Evolutionary conservation across 1,140 invertebrate species (phyloP).

Genomic region (Mylabris phalerata): DNA sequence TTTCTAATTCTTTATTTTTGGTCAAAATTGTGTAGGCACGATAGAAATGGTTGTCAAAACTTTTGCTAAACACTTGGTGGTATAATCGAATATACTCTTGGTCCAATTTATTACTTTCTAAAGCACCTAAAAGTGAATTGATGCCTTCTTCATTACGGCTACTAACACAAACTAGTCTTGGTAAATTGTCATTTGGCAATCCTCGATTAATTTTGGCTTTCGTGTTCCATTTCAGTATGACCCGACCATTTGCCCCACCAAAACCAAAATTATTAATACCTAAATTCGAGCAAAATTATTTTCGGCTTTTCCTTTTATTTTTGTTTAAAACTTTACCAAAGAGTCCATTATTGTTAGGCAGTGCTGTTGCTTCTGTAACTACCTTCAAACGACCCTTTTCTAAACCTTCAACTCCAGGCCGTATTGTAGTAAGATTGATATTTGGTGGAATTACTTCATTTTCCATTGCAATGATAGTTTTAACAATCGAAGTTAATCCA

Average conservation of each 20-base stretch:
- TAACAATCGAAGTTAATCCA: conserved; percentile 76
- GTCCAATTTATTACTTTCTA: conserved; percentile 37
- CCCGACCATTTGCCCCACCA: conserved; percentile 59
- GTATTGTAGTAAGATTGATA: conserved; percentile 39
- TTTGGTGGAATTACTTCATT: conserved; percentile 20
- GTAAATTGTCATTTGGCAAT: conserved; percentile 43
- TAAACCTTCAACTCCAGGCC: conserved; percentile 66
- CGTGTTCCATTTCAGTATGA: conserved; percentile 52
- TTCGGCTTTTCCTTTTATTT: no score
- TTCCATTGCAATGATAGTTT: conserved; percentile 67
- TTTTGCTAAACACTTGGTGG: no score
- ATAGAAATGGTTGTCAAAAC: no score
- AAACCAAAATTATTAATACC: conserved; percentile 57
- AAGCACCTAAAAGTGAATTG: conserved; percentile 56
- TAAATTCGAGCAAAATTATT: no score
- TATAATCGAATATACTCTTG: no score
- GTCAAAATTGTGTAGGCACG: no score
- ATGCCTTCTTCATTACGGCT: conserved; percentile 63
- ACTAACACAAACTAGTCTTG: conserved; percentile 54
- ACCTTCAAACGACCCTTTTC: conserved; percentile 62
- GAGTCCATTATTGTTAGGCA: conserved; percentile 50
- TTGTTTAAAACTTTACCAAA: conserved; percentile 33
- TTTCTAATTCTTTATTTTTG: no score
- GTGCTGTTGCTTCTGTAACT: conserved; percentile 47
- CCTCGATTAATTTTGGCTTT: conserved; percentile 47